Evolutionary conservation across 2,797 vertebrate species (phyloP).

Genomic region (Anisognathus igniventris): DNA sequence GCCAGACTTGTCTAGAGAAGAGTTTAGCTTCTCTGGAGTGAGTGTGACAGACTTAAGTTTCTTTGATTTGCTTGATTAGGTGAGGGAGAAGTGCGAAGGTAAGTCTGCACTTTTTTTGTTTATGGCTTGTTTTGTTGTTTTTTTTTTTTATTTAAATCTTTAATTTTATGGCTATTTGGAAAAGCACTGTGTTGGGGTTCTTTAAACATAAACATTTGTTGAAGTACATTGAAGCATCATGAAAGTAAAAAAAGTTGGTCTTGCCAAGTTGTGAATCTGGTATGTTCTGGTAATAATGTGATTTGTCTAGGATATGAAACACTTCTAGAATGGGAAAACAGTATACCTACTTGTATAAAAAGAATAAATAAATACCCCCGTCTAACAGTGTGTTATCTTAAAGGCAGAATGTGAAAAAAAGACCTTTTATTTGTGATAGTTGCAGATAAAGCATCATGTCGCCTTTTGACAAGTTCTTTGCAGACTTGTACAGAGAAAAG

Average conservation of each 20-base stretch:
- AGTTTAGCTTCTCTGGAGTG: background rate
- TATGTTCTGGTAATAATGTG: background rate
- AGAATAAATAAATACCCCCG: background rate
- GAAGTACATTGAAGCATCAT: background rate
- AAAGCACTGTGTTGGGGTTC: rapidly evolving
- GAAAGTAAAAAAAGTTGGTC: background rate
- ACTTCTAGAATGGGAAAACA: background rate
- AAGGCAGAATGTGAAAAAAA: background rate
- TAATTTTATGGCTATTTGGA: background rate
- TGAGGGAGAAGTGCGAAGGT: background rate
- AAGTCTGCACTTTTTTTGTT: background rate
- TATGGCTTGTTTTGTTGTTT: too few relatives aligned
- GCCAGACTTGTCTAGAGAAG: background rate
- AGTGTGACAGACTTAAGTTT: background rate
- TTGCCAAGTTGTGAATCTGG: background rate
- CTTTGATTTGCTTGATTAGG: background rate
- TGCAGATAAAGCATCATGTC: background rate
- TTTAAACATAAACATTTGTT: background rate
- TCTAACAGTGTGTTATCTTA: background rate
- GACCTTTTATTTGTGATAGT: background rate
- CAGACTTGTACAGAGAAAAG: background rate
- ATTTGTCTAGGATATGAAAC: background rate
- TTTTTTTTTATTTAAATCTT: background rate
- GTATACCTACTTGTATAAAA: background rate
- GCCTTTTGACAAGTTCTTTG: background rate